Evolutionary conservation across 2,113 vertebrate species (phyloP).

Genomic region (Mormyrus lacerda): DNA sequence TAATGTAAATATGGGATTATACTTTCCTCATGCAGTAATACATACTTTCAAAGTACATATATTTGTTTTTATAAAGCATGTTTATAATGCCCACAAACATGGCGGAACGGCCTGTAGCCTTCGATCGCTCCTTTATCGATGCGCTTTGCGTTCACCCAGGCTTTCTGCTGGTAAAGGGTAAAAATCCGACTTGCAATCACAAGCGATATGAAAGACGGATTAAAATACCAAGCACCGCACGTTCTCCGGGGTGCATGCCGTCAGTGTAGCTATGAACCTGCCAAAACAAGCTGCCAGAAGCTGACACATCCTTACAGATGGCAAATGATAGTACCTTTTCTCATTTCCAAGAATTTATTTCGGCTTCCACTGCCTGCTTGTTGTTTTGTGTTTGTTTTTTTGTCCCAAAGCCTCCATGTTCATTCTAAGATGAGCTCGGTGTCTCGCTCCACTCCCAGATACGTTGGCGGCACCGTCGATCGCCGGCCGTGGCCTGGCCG

Average conservation of each 20-base stretch:
- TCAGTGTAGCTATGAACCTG: not conserved
- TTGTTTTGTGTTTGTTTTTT: not conserved
- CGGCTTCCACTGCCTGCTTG: not conserved
- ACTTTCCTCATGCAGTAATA: not conserved
- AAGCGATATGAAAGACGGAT: constrained; percentile 4
- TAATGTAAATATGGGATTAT: not conserved
- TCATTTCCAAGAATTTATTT: not conserved
- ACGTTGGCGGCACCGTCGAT: not conserved
- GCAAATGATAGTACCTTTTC: not conserved
- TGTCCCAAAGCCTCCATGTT: not conserved
- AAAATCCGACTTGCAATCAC: not conserved
- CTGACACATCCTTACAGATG: not conserved
- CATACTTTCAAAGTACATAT: not conserved
- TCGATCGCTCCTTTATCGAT: not conserved
- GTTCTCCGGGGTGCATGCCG: not conserved
- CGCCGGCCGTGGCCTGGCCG: not conserved
- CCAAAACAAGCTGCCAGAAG: not conserved
- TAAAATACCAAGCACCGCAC: not conserved
- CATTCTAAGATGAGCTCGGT: not conserved
- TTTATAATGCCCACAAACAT: not conserved
- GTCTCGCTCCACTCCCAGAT: not conserved
- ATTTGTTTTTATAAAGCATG: not conserved
- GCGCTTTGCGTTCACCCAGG: not conserved
- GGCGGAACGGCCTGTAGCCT: not conserved
- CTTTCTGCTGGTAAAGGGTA: not conserved